These are phyloP conservation scores for Calameuta filiformis DNA, from an alignment of 2,888 invertebrate species.

Conservation along the genomic window DNA sequence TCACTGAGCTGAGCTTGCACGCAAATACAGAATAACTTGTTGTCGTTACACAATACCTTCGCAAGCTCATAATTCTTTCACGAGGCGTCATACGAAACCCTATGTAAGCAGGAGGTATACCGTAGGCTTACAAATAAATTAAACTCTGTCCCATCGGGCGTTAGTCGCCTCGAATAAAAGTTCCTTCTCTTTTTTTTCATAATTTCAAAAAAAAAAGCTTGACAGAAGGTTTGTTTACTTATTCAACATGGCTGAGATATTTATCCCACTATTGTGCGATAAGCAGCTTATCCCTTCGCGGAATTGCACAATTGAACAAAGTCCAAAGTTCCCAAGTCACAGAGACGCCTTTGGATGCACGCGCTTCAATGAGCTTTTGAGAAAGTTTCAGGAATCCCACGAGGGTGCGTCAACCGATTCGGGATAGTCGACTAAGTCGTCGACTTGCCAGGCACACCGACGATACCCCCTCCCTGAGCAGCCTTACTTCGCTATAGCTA, in stretches of 20 bases:
- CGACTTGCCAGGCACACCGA: too few relatives aligned
- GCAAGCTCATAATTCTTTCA: not conserved
- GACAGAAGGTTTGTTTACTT: not conserved
- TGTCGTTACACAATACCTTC: not conserved
- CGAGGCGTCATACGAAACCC: not conserved
- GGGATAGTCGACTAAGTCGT: not conserved
- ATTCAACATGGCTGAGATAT: not conserved
- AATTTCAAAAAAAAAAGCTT: not conserved
- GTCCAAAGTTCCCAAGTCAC: not conserved
- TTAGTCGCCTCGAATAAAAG: not conserved
- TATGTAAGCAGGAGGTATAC: not conserved
- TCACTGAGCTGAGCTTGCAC: not conserved
- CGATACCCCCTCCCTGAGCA: not conserved
- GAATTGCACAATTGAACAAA: not conserved
- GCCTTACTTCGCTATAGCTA: not conserved
- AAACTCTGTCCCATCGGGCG: not conserved
- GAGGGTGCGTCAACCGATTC: not conserved
- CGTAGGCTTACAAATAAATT: not conserved
- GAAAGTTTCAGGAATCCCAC: not conserved
- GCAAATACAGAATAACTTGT: not conserved
- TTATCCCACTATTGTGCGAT: not conserved
- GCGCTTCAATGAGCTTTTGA: not conserved
- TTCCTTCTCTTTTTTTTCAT: not conserved
- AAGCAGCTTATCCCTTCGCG: not conserved
- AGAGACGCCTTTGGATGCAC: not conserved